Evolutionary conservation across 2,797 vertebrate genomes (phyloP).

Genomic region (Lateolabrax maculatus): DNA sequence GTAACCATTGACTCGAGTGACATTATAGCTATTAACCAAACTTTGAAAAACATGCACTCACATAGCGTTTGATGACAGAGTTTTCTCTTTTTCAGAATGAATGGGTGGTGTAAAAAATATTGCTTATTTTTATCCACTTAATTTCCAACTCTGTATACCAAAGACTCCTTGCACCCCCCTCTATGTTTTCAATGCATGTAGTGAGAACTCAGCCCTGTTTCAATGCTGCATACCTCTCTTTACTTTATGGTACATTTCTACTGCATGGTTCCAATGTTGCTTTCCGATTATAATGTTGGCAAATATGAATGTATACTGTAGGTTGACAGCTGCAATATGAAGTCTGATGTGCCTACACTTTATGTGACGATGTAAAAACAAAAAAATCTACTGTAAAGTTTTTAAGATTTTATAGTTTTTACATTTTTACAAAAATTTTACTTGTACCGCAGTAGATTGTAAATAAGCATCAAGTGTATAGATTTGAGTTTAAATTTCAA

Average conservation of each 20-base stretch:
- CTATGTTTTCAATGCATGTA: conserved; percentile 3
- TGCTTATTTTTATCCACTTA: conserved; percentile 1
- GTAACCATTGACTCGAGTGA: background rate
- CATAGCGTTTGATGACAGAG: background rate
- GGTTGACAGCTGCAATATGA: conserved; percentile 19
- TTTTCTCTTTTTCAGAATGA: conserved; percentile 10
- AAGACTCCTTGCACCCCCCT: background rate
- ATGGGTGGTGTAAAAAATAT: background rate
- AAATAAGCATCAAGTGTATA: conserved; percentile 55
- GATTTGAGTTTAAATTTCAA: conserved; percentile 31
- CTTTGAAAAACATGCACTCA: background rate
- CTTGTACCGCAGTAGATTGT: conserved; percentile 39
- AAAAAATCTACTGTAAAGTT: conserved; percentile 45
- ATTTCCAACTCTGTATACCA: conserved; percentile 26
- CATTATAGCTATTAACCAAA: background rate
- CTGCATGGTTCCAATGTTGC: background rate
- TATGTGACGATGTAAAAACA: conserved; percentile 31
- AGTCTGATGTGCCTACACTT: conserved; percentile 23
- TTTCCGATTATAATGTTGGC: conserved; percentile 18
- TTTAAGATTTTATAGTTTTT: conserved; percentile 29
- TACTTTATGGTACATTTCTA: conserved; percentile 46
- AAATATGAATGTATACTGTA: conserved; percentile 36
- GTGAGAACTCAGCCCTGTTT: conserved; percentile 59
- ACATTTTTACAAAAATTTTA: conserved; percentile 27
- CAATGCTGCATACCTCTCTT: conserved; percentile 54